A percentile compares a stretch with the other conserved stretches of the same genome.
These are phyloP conservation scores for Hycleus phaleratus DNA, from an alignment of 1,140 invertebrate species.

Conservation along the genomic window DNA sequence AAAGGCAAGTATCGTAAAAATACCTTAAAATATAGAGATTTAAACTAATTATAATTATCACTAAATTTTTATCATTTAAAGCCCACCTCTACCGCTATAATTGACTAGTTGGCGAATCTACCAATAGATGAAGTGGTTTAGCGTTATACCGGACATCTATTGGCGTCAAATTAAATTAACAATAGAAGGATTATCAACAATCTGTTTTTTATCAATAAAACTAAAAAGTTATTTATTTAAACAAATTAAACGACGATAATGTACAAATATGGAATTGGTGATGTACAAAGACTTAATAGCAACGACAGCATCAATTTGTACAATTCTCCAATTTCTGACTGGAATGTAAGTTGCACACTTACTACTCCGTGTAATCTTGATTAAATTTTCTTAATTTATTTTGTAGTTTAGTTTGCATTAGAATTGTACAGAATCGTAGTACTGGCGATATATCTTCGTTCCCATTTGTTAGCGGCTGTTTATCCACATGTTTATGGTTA, in stretches of 20 bases:
- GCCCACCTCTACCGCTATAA: too few species aligned
- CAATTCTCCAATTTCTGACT: constrained; percentile 60
- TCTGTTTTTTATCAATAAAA: too few species aligned
- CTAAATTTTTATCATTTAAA: too few species aligned
- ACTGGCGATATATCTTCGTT: constrained; percentile 62
- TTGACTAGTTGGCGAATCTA: too few species aligned
- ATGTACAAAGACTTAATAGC: constrained; percentile 46
- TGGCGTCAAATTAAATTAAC: too few species aligned
- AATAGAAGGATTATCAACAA: too few species aligned
- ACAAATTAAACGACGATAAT: background rate
- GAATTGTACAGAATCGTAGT: constrained; percentile 56
- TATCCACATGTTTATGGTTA: constrained; percentile 63
- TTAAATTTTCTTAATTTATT: constrained; percentile 30
- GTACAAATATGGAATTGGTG: constrained; percentile 27
- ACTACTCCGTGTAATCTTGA: constrained; percentile 16
- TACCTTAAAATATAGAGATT: too few species aligned
- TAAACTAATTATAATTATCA: too few species aligned
- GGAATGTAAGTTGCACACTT: constrained; percentile 50
- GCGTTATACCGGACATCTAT: too few species aligned
- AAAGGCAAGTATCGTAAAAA: too few species aligned
- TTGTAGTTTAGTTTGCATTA: constrained; percentile 56
- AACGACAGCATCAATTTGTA: constrained; percentile 56
- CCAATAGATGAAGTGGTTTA: too few species aligned
- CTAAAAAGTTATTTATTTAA: too few species aligned
- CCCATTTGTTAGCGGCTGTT: constrained; percentile 66